Conservation (phyloP, 2,797 vertebrate genomes). For the Prionace glauca region DNA sequence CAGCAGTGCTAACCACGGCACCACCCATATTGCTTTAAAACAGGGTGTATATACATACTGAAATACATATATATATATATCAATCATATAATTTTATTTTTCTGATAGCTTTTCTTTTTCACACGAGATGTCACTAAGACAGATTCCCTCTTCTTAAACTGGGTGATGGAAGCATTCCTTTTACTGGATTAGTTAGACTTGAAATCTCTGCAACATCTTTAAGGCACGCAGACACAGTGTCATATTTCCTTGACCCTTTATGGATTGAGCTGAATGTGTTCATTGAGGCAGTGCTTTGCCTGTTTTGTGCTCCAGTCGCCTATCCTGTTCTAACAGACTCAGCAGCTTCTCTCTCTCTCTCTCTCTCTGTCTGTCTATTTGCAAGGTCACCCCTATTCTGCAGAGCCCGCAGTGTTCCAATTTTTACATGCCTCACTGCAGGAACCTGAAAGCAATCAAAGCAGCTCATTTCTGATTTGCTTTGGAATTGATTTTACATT, state of each 20-base stretch:
- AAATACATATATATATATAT: no score
- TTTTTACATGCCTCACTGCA: background rate
- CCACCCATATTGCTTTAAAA: background rate
- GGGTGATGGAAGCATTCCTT: background rate
- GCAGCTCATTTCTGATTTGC: background rate
- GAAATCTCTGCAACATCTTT: background rate
- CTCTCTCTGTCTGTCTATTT: background rate
- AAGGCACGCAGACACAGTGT: background rate
- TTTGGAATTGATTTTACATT: background rate
- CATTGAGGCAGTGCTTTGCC: background rate
- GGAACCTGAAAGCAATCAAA: background rate
- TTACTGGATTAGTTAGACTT: background rate
- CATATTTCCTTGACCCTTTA: background rate
- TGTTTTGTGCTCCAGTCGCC: background rate
- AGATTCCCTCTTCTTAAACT: background rate
- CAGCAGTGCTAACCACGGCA: no score
- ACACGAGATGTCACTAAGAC: background rate
- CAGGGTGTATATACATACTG: background rate
- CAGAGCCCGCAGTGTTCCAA: background rate
- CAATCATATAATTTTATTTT: background rate
- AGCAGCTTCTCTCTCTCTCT: background rate
- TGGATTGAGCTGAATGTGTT: background rate
- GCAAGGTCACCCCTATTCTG: slow-evolving; percentile 28
- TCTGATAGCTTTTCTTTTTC: background rate
- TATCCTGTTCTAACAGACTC: background rate